Conservation (phyloP, 2,888 invertebrate genomes). For the Leptinotarsa rubiginosa region DNA sequence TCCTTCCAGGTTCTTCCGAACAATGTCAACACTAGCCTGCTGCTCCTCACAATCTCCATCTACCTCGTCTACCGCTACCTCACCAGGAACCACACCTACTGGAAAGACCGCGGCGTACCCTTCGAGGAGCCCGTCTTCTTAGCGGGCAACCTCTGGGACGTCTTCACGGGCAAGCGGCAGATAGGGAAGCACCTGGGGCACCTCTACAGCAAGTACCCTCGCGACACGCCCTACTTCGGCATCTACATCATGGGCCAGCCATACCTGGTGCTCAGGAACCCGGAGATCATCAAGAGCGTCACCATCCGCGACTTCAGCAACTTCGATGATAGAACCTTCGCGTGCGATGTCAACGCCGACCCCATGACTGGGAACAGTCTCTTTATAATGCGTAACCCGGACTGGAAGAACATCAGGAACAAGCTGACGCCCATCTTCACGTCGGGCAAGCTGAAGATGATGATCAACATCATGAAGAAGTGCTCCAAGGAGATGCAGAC, state of each 20-base stretch:
- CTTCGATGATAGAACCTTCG: slow-evolving; percentile 67
- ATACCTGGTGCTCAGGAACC: slow-evolving; percentile 65
- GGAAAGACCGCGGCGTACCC: slow-evolving; percentile 52
- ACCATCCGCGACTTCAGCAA: slow-evolving; percentile 67
- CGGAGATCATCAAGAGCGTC: slow-evolving; percentile 66
- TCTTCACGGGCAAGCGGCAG: slow-evolving; percentile 57
- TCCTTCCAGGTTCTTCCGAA: slow-evolving; percentile 30
- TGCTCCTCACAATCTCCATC: slow-evolving; percentile 40
- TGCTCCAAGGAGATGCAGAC: slow-evolving; percentile 60
- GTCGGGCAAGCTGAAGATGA: slow-evolving; percentile 68
- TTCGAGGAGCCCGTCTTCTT: slow-evolving; percentile 52
- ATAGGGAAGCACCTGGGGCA: slow-evolving; percentile 60
- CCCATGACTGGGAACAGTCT: slow-evolving; percentile 65
- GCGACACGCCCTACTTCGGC: slow-evolving; percentile 62
- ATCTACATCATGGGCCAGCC: slow-evolving; percentile 68
- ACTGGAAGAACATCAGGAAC: slow-evolving; percentile 69
- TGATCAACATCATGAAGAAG: slow-evolving; percentile 67
- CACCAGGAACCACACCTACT: slow-evolving; percentile 53
- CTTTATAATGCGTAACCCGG: slow-evolving; percentile 66
- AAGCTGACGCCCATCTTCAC: slow-evolving; percentile 70
- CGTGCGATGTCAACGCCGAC: slow-evolving; percentile 65
- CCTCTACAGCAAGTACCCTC: slow-evolving; percentile 57
- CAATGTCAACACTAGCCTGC: slow-evolving; percentile 30
- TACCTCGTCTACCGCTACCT: slow-evolving; percentile 47
- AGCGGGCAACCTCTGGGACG: slow-evolving; percentile 55